Base-by-base conservation (phyloP, 2,888 invertebrate species). In the Acleris emargana region DNA sequence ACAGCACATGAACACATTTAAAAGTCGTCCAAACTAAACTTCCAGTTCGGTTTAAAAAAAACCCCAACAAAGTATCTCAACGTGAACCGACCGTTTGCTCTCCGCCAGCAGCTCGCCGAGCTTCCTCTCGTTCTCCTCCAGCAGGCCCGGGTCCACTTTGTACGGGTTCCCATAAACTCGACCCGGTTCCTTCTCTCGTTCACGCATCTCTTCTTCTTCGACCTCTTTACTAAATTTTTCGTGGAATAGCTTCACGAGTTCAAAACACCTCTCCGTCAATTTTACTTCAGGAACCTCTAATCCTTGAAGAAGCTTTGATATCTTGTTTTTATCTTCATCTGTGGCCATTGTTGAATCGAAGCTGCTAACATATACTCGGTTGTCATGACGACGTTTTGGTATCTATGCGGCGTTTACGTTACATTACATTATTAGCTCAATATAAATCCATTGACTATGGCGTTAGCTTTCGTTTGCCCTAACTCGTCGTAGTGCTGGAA, bases 301-400 rank as follows among this genome's bases (percentile, higher is more conserved):
- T 32, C 78, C 83, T 69, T 86, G 79, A n/a, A 91, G 75, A 49
- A 91, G 80, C 75, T 90, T 91, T 13, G 77, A 71, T 52, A 90
- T 69, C 74, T 88, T 87, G 9, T 74, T 68, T 76, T 91, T 91
- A 11, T 91, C 89, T 72, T 91, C 91, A 62, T 91, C 90, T 5
- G 91, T 90, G 45, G 85, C 71, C 91, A 91, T 91, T 67, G 64
- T 68, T 66, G 20, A 22, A 54, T 20, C 66, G 55, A 61, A 50
- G 16, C 2, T 20, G 18, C 43, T 51, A 20, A 16, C 43, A 16
- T 45, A n/a, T 43, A 51, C 45, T 43, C 6, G 13, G 72, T 76
- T 68, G 62, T 66, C 68, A 74, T 75, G 66, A 68, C 72, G 17
- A 42, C 42, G 18, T 42, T 9, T 11, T 16, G 54, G 38, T 57